phyloP scores from a whole-genome alignment of 1,140 invertebrate species.

The Glossosoma conforme region DNA sequence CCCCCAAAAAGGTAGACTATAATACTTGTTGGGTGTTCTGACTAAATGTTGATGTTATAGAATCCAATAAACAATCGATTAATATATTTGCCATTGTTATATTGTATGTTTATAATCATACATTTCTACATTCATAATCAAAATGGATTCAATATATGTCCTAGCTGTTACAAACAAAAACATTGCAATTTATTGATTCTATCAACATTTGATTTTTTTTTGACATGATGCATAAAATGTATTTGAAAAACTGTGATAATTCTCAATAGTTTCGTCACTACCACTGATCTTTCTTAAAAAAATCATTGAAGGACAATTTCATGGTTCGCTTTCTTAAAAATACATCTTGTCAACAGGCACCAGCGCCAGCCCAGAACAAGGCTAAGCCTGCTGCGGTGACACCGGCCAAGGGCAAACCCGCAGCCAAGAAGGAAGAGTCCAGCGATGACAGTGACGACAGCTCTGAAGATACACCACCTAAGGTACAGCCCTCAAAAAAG shows the following conservation, averaged over 20 bases:
- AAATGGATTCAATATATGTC: too few relatives aligned
- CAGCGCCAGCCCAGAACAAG: background rate
- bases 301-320: background rate
- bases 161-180: too few relatives aligned
- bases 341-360: background rate
- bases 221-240: conserved; percentile 19
- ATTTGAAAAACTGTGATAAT: conserved; percentile 24
- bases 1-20: conserved; percentile 18
- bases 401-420: conserved; percentile 28
- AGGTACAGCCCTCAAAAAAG: conserved; percentile 25
- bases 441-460: conserved; percentile 39
- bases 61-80: background rate
- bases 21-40: background rate
- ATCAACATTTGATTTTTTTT: conserved; percentile 2
- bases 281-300: conserved; percentile 11
- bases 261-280: conserved; percentile 25
- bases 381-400: conserved; percentile 21
- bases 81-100: too few relatives aligned
- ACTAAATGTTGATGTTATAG: background rate
- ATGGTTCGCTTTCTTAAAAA: background rate
- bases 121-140: too few relatives aligned
- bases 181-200: too few relatives aligned
- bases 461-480: conserved; percentile 32
- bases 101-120: too few relatives aligned
- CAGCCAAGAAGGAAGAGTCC: conserved; percentile 32